Base-by-base conservation (phyloP, 2,888 invertebrate genomes). In the Dendrolimus pini region DNA sequence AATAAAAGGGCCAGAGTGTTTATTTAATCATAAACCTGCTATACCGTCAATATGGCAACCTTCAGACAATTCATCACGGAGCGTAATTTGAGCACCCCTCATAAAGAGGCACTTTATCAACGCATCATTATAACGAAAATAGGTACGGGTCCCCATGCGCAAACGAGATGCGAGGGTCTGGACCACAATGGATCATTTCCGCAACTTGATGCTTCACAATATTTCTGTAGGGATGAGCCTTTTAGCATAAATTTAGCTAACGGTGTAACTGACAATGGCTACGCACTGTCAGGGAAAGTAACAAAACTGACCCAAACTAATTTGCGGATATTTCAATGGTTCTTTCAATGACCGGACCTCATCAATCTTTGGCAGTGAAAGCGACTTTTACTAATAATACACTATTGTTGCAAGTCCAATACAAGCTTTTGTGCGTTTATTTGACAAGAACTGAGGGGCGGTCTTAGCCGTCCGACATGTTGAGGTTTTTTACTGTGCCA, bases 121-220 rank as follows among this genome's bases (percentile, higher is more conserved):
- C 80, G 75, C 78, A 77, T 79, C 71, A 74, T 74, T 76, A 72
- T 69, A 74, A 70, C 78, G 74, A 75, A 79, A 82, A 85, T 80
- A 79, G 75, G 67, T 68, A 64, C 71, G 78, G 78, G 76, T 9
- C 80, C 86, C 82, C 77, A 79, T 81, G 66, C 69, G 68, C 68
- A 66, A 71, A 66, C 68, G 68, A 66, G 66, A 64, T 67, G 61
- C 30, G 70, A 73, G 75, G 75, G 80, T 70, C 77, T 72, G 69
- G 61, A 71, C 72, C 76, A 81, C 81, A 86, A 88, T 88, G 80
- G 83, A 83, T 83, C 77, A 77, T 80, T 85, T 87, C 87, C 86
- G 83, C 79, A 75, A 77, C 73, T 79, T 78, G 80, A 76, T 75
- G 75, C 77, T 76, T 78, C 77, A 77, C 82, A 77, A 80, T 75